Base-by-base conservation (phyloP, 1,140 invertebrate genomes). In the Physella acuta region DNA sequence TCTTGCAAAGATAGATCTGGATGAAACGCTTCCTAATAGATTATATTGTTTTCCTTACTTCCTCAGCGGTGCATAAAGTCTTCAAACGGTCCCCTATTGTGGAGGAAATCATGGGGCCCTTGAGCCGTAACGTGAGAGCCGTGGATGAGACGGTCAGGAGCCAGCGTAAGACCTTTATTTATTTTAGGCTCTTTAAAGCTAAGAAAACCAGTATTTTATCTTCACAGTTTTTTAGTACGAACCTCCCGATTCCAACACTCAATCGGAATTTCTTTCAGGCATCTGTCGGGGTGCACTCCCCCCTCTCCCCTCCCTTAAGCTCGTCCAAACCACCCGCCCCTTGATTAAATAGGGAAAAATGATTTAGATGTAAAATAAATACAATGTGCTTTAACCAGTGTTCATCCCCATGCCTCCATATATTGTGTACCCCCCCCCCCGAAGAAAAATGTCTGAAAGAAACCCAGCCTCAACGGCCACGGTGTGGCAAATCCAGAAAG, bases 51-150 rank as follows among this genome's bases (percentile, higher is more conserved):
- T n/a, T n/a, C n/a, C n/a, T n/a, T n/a, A n/a, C n/a, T n/a, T n/a
- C n/a, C n/a, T n/a, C n/a, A n/a, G n/a, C 36, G 37, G 30, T 24
- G 24, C 62, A 44, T 28, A 5, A 16, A 17, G 5, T 55, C 1
- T 34, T 64, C n/a, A 53, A 49, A 4, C 44, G 72, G n/a, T 36
- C 36, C 24, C 60, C 68, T 11, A 34, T 56, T 0, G 56, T 73
- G 28, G 39, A 34, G 3, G 72, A 73, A n/a, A 71, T 73, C 56
- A 68, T 68, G 60, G 68, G 59, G 3, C 72, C 58, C 1, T 60
- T 73, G 11, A 62, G 58, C 3, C 63, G 72, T 8, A 53, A 73
- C 56, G 68, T 62, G 16, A 34, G 72, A 58, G 24, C 37, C 0
- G 59, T 71, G 16, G 24, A 44, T 8, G 69, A 71, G 26, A 33